Conservation (phyloP, 64 coral and sea anemone genomes). For the Trachythela sp. region DNA sequence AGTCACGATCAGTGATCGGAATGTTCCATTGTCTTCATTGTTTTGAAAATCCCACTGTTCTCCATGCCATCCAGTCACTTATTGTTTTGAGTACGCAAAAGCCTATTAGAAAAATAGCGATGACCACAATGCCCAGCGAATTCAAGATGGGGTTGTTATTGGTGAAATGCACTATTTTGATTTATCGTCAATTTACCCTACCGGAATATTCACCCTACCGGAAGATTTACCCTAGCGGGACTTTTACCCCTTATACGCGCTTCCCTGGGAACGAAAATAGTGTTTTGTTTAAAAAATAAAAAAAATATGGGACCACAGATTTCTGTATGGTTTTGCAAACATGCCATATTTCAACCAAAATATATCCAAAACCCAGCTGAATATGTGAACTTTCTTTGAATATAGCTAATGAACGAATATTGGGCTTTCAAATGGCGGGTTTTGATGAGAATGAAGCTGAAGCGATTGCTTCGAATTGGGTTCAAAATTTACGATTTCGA, state of each 20-base stretch:
- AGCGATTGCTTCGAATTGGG: slow-evolving; percentile 6
- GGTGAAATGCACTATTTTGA: too few species aligned
- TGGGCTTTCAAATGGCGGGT: not conserved
- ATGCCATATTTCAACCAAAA: not conserved
- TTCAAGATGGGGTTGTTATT: too few species aligned
- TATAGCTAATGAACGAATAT: not conserved
- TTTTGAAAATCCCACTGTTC: too few species aligned
- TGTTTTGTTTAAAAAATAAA: not conserved
- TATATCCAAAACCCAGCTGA: not conserved
- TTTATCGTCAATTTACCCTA: too few species aligned
- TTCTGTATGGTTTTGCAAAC: not conserved
- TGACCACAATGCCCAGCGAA: too few species aligned
- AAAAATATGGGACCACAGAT: not conserved
- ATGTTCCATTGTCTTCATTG: too few species aligned
- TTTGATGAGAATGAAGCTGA: not conserved
- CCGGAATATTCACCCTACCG: not conserved
- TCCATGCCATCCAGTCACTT: too few species aligned
- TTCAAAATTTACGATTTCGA: not conserved
- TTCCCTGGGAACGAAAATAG: not conserved
- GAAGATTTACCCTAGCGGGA: not conserved
- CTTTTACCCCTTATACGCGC: not conserved
- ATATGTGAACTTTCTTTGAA: not conserved
- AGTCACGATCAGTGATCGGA: too few species aligned
- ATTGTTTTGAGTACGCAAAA: not conserved
- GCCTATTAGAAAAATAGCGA: too few species aligned